Percentiles rank a stretch among this genome's conserved stretches.
Conservation (phyloP, 2,797 vertebrate species). For the Rhodeus uyekii region DNA sequence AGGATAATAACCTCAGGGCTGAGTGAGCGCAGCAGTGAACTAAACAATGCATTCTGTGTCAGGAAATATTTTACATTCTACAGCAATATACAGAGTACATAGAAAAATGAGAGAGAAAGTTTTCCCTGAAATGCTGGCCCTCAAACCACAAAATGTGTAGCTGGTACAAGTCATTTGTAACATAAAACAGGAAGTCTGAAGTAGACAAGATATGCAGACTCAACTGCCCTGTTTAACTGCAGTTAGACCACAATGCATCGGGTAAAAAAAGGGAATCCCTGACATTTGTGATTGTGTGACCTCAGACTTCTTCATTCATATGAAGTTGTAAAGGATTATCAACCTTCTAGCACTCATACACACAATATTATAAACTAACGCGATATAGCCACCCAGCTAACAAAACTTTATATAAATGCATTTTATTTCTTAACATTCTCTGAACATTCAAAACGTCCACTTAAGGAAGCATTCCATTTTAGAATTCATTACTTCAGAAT, state of each 20-base stretch:
- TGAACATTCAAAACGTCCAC: too few relatives aligned
- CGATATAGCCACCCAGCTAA: not conserved
- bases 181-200: slow-evolving; percentile 49
- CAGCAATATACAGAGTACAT: not conserved
- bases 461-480: too few relatives aligned
- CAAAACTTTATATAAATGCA: not conserved
- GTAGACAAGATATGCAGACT: slow-evolving; percentile 30
- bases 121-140: not conserved
- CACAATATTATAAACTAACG: not conserved
- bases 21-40: not conserved
- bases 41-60: slow-evolving; percentile 1
- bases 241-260: slow-evolving; percentile 9
- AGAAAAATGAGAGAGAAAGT: not conserved
- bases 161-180: not conserved
- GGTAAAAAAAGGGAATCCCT: not conserved
- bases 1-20: not conserved
- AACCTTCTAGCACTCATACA: not conserved
- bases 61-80: slow-evolving; percentile 1
- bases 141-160: slow-evolving; percentile 1
- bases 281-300: not conserved
- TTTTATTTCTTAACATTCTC: not conserved
- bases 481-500: too few relatives aligned
- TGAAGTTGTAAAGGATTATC: not conserved
- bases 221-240: slow-evolving; percentile 10
- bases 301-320: not conserved